Evolutionary conservation across 2,888 invertebrate species (phyloP).

Genomic region (Cataglyphis rosenhaueri): DNA sequence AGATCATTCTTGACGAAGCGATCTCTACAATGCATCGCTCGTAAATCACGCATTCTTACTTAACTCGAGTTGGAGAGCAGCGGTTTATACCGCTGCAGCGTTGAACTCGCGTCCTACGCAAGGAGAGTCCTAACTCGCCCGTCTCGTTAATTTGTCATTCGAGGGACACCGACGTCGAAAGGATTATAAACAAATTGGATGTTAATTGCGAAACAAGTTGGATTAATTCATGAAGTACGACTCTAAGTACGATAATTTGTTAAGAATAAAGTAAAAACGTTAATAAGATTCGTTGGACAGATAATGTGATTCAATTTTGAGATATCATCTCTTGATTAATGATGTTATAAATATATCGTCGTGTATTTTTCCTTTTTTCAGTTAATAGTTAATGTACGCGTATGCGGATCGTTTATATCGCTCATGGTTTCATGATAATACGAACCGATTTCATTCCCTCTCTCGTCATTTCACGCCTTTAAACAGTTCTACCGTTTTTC

Average conservation of each 20-base stretch:
- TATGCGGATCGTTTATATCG: neutral
- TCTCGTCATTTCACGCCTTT: constrained; percentile 19
- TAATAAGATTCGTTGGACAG: neutral
- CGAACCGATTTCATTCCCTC: constrained; percentile 4
- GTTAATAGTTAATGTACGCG: neutral
- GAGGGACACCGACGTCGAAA: constrained; percentile 1
- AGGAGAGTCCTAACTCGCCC: neutral
- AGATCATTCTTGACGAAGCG: constrained; percentile 54
- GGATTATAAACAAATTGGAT: constrained; percentile 26
- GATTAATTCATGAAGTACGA: neutral
- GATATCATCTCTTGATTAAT: neutral
- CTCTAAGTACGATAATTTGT: neutral
- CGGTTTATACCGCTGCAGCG: neutral
- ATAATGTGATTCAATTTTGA: neutral
- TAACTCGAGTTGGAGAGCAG: constrained; percentile 17
- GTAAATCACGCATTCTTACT: constrained; percentile 69
- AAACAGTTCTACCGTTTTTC: constrained; percentile 24
- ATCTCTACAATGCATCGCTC: constrained; percentile 57
- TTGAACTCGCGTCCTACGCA: neutral
- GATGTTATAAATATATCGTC: neutral
- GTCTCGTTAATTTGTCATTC: constrained; percentile 39
- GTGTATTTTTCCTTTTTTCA: neutral
- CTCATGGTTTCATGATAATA: neutral
- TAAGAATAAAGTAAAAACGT: neutral
- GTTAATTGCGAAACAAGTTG: constrained; percentile 14